These are phyloP conservation scores for Tiaroga cobitis DNA, from an alignment of 2,797 vertebrate genomes.

Conservation along the genomic window DNA sequence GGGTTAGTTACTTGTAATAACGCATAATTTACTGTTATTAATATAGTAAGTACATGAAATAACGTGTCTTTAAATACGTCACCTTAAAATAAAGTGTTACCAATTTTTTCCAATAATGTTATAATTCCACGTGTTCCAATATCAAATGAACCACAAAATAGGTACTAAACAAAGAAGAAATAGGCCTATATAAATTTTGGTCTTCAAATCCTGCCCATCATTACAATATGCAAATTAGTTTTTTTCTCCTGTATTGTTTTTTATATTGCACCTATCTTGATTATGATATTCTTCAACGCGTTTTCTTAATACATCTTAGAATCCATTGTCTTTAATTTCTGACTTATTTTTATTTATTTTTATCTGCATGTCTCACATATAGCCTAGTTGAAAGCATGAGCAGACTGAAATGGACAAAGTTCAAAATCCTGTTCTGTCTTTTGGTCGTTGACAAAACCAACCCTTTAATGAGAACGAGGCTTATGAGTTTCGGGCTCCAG, in stretches of 20 bases:
- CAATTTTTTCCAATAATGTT: not conserved
- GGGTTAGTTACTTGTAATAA: no score
- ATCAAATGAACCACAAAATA: not conserved
- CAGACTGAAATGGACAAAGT: not conserved
- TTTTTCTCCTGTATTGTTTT: no score
- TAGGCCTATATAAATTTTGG: not conserved
- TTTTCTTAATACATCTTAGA: not conserved
- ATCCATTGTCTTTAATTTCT: not conserved
- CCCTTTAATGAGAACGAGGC: conserved; percentile 12
- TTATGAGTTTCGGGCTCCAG: conserved; percentile 11
- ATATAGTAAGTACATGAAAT: no score
- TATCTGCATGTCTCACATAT: not conserved
- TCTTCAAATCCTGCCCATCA: not conserved
- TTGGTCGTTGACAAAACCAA: conserved; percentile 15
- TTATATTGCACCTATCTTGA: not conserved
- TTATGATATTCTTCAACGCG: not conserved
- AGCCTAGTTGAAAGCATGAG: not conserved
- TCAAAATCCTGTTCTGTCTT: not conserved
- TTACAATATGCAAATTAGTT: not conserved
- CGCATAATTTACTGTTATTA: no score
- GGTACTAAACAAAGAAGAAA: not conserved
- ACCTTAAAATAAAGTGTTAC: no score
- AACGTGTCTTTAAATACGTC: no score
- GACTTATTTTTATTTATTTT: not conserved
- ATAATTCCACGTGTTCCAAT: not conserved